phyloP scores from a whole-genome alignment of 2,797 vertebrate species.

The Poeciliopsis infans region DNA sequence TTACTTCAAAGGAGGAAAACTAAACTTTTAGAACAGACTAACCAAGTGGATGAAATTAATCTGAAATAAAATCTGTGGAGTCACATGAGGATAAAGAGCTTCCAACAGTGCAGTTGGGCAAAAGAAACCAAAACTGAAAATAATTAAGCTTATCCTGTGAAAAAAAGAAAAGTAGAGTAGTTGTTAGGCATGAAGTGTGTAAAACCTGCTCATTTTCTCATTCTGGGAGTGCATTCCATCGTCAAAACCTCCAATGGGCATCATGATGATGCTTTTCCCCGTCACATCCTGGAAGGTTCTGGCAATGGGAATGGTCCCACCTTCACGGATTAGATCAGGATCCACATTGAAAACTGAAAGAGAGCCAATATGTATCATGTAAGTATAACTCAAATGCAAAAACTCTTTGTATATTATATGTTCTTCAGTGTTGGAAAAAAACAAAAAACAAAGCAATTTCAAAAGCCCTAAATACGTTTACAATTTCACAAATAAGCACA shows the following conservation, averaged over 20 bases:
- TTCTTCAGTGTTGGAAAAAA: neutral
- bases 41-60: neutral
- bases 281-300: conserved; percentile 85
- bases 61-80: neutral
- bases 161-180: neutral
- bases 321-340: conserved; percentile 90
- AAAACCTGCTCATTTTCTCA: conserved; percentile 94
- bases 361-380: neutral
- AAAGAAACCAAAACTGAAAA: neutral
- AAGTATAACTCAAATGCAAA: neutral
- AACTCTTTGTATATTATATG: neutral
- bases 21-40: neutral
- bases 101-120: neutral
- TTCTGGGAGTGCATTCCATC: conserved; percentile 92
- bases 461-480: neutral
- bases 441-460: neutral
- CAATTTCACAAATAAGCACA: neutral
- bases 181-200: conserved; percentile 2
- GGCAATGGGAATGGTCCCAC: conserved; percentile 90
- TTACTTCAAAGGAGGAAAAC: neutral
- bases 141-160: neutral
- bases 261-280: conserved; percentile 89
- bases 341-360: conserved; percentile 85
- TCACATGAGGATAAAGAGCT: neutral
- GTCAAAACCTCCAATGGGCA: conserved; percentile 90